phyloP scores from a whole-genome alignment of 2,113 vertebrate species.

The Phrynosoma blainvillii region DNA sequence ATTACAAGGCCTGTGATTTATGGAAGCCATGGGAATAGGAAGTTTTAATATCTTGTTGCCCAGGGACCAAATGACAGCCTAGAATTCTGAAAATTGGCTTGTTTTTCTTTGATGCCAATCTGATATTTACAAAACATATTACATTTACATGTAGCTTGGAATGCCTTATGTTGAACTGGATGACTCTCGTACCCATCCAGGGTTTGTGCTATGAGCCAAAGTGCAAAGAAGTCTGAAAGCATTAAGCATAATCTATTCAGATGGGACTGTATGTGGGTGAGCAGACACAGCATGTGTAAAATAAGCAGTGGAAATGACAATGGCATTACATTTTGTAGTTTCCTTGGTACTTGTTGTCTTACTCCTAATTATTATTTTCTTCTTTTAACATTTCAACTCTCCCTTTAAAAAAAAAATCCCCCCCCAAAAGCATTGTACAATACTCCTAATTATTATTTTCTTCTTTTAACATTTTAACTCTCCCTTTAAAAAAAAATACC shows the following conservation, averaged over 20 bases:
- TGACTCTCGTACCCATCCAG: constrained; percentile 26
- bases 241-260: constrained; percentile 57
- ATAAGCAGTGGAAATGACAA: constrained; percentile 27
- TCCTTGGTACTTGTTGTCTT: constrained; percentile 27
- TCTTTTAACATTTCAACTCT: constrained; percentile 18
- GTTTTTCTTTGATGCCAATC: constrained; percentile 39
- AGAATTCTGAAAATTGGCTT: neutral
- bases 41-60: neutral
- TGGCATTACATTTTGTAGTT: constrained; percentile 33
- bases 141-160: constrained; percentile 70
- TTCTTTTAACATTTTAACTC: constrained; percentile 19
- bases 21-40: neutral
- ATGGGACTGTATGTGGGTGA: constrained; percentile 57
- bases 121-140: constrained; percentile 60
- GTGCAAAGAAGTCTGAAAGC: constrained; percentile 68
- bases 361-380: neutral
- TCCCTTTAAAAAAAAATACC: neutral
- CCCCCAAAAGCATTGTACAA: no score
- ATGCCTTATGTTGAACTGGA: constrained; percentile 53
- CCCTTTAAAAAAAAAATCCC: neutral
- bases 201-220: constrained; percentile 64
- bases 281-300: constrained; percentile 52
- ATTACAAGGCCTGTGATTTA: neutral
- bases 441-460: constrained; percentile 6
- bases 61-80: neutral